Base-by-base conservation (phyloP, 2,888 invertebrate genomes). In the Camptogramma bilineatum region DNA sequence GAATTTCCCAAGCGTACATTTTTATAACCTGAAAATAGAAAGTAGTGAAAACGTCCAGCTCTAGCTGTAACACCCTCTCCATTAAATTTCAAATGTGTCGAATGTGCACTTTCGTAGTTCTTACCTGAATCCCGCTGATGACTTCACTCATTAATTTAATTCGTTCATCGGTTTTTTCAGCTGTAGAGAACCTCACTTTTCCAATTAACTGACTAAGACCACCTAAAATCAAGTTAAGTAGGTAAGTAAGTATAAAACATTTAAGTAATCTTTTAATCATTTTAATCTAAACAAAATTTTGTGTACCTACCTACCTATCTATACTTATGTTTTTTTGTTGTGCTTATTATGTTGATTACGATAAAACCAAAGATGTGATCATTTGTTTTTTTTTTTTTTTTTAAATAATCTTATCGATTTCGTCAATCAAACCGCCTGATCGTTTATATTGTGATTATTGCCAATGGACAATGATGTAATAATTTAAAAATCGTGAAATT, bases 1-100 rank as follows among this genome's bases (percentile, higher is more conserved):
- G 97, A 73, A 95, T 95, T 85, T 99, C 99, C 97, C 99, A 99
- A 1, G 98, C 97, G 82, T 98, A 99, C 98, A 99, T 98, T 94
- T 99, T 99, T 67, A 99, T 97, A 0, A 98, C 97, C 94, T 97
- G 91, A 69, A 50, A n/a, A 17, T 44, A 44, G 7, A 44, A 17
- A 17, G 34, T 13, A 39, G 4, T 39, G 34, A 39, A 39, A 34
- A 13, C 13, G 34, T 13, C 13, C 2, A 13, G 13, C 3, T 13
- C 34, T 39, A 13, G 34, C 10, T 10, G 34, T 39, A 13, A 13
- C 13, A 31, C 13, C 4, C 13, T 13, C 10, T 39, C 34, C 34
- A 39, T 34, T 42, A 21, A 19, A 39, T 10, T 28, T 46, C 10
- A 28, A 48, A 63, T 13, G 34, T 34, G 10, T 3, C 13, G n/a